Conservation (phyloP, 2,797 vertebrate species). For the Orientallactaga sibirica region DNA sequence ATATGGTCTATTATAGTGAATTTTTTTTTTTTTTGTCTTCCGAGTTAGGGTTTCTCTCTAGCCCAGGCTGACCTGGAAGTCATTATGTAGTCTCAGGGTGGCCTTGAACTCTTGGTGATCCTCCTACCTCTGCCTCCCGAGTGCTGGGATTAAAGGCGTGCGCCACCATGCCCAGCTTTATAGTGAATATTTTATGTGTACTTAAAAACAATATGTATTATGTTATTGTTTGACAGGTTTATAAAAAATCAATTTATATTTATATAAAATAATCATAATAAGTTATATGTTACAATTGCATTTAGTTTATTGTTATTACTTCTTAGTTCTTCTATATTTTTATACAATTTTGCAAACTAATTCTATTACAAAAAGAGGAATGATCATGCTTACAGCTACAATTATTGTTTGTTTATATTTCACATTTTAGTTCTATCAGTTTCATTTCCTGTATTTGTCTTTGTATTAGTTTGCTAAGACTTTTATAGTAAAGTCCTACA, state of each 20-base stretch:
- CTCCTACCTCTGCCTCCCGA: no score
- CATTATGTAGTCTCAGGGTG: no score
- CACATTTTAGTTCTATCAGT: not conserved
- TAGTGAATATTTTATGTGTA: not conserved
- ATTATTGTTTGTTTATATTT: not conserved
- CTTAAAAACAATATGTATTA: not conserved
- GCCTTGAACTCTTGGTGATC: no score
- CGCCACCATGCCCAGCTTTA: not conserved
- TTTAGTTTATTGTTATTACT: conserved; percentile 10
- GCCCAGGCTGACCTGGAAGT: no score
- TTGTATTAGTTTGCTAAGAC: not conserved
- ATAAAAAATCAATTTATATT: not conserved
- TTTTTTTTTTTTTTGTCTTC: not conserved
- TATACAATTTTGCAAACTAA: not conserved
- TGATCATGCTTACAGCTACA: not conserved
- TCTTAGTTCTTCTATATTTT: not conserved
- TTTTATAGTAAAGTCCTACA: not conserved
- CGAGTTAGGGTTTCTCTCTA: no score
- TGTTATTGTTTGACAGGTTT: not conserved
- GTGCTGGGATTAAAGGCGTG: no score
- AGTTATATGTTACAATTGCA: not conserved
- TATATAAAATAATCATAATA: not conserved
- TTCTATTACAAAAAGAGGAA: not conserved
- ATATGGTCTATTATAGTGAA: not conserved
- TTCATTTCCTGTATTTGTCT: not conserved